Conservation (phyloP, 2,797 vertebrate genomes). For the Somateria mollissima region DNA sequence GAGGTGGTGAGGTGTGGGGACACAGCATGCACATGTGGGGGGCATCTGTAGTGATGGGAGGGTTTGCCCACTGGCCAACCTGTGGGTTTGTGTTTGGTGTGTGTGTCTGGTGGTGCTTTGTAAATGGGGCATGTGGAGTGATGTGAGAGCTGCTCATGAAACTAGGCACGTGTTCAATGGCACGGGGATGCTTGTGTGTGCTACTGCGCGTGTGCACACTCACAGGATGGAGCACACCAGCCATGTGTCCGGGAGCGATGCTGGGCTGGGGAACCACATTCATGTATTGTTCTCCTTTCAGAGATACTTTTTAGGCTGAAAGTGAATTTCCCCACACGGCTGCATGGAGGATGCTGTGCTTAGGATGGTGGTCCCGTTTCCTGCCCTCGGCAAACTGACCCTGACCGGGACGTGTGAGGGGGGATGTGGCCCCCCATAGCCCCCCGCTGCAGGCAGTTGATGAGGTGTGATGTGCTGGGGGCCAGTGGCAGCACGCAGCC, state of each 20-base stretch:
- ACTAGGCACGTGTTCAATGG: accelerated
- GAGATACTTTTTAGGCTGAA: not conserved
- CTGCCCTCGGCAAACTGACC: not conserved
- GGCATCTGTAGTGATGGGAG: not conserved
- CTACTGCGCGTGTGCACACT: accelerated
- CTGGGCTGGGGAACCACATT: not conserved
- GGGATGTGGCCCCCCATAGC: accelerated
- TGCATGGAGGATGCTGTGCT: not conserved
- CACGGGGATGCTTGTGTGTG: accelerated
- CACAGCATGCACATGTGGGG: accelerated
- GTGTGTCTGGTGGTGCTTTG: slow-evolving; percentile 1
- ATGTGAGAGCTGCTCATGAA: not conserved
- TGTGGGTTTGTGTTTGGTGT: slow-evolving; percentile 40
- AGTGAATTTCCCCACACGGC: not conserved
- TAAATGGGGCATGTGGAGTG: not conserved
- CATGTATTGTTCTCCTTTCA: not conserved
- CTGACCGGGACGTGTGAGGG: not conserved
- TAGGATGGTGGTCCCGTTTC: not conserved
- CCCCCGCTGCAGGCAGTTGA: accelerated
- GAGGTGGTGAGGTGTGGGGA: accelerated
- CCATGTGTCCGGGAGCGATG: not conserved
- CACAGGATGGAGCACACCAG: accelerated
- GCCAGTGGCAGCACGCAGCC: not conserved
- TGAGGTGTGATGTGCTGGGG: not conserved
- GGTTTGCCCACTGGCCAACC: not conserved